Conservation (phyloP, 2,797 vertebrate species). For the Rachycentron canadum region DNA sequence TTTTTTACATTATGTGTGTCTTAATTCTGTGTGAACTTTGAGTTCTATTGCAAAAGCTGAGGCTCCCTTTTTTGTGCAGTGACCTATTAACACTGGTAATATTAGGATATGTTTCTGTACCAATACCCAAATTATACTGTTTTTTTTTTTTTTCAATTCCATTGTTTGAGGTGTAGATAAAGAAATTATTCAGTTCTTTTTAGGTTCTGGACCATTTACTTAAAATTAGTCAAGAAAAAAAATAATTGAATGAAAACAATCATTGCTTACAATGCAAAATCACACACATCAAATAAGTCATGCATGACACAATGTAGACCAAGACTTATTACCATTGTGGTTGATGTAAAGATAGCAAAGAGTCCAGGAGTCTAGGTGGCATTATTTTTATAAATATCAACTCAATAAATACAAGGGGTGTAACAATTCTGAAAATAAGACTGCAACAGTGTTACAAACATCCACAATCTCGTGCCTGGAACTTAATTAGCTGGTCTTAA, state of each 20-base stretch:
- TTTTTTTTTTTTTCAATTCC: no score
- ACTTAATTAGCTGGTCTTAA: neutral
- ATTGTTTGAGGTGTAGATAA: neutral
- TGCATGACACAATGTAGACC: no score
- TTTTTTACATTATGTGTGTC: conserved; percentile 7
- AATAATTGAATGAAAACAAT: neutral
- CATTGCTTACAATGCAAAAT: neutral
- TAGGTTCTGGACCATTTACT: no score
- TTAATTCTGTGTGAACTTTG: conserved; percentile 17
- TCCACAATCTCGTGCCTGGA: no score
- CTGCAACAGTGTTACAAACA: no score
- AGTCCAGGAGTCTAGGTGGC: neutral
- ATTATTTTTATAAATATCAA: no score
- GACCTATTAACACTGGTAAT: neutral
- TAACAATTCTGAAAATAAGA: no score
- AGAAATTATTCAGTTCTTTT: no score
- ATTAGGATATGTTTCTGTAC: neutral
- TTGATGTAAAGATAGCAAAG: no score
- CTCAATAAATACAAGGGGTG: no score
- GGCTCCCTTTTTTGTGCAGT: conserved; percentile 5
- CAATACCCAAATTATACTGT: no score
- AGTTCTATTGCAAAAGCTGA: conserved; percentile 1
- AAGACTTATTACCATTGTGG: no score
- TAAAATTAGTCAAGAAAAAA: neutral
- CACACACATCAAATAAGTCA: neutral